Base-by-base conservation (phyloP, 1,140 invertebrate species). In the Brachionus sp. region DNA sequence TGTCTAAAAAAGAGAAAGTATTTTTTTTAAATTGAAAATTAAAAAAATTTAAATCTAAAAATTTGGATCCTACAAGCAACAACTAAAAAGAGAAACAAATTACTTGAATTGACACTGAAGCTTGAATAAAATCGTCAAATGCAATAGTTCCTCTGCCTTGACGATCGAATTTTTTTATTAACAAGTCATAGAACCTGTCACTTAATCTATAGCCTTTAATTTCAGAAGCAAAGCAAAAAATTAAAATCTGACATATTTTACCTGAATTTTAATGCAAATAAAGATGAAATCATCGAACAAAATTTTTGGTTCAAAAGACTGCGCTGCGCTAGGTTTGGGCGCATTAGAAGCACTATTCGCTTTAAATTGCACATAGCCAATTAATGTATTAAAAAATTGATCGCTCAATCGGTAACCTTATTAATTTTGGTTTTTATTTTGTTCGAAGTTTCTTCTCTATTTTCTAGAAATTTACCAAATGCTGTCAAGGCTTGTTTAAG, bases 231-330 rank as follows among this genome's bases (percentile, higher is more conserved):
- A 78, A 53, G 53, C 42, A 57, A 50, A 50, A 78, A 10, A 50
- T 50, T 78, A 80, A 66, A 10, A 62, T 75, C 2, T 19, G 42
- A n/a, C 16, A 29, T 23, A 19, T 10, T 33, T 62, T 80, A 80
- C 77, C 77, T 97, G 93, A 85, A 98, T 89, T 13, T 95, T 92
- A 84, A 97, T 92, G 88, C 95, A 96, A 86, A 94, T 96, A 88
- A 98, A 96, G 86, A 99, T 98, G 86, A 98, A 99, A 90, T 98
- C 97, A 91, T 99, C 97, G 91, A 99, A 98, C 37, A 95, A 92
- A 85, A 98, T 94, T 0, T 92, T 93, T 44, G 94, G 94, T 85
- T 91, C 90, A 19, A 95, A 95, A 87, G 92, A 3, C 10, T 57
- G 57, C 29, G 16, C 66, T 35, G n/a, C 9, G 16, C 7, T 70